Conservation (phyloP, 2,797 vertebrate genomes). For the Anguilla pacifica region DNA sequence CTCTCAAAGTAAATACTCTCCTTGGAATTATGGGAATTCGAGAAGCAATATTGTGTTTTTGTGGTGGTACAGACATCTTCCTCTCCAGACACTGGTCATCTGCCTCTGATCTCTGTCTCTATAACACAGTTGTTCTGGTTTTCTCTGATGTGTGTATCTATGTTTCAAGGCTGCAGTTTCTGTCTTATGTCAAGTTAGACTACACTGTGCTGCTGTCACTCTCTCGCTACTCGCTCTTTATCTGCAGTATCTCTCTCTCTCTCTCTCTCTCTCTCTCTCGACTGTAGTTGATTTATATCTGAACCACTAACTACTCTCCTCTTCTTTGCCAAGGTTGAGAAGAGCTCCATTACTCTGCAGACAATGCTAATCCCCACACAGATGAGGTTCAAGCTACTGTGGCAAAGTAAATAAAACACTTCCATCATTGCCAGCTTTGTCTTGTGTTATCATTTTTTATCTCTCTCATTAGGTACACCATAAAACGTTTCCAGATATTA, state of each 20-base stretch:
- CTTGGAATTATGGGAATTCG: not conserved
- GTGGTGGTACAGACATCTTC: not conserved
- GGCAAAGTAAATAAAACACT: constrained; percentile 53
- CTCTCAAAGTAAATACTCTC: not conserved
- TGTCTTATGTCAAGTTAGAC: not conserved
- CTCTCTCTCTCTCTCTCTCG: not conserved
- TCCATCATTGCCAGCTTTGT: constrained; percentile 20
- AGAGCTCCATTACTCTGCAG: constrained; percentile 67
- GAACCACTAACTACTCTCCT: constrained; percentile 21
- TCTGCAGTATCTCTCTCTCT: not conserved
- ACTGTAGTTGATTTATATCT: constrained; percentile 15
- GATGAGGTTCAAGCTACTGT: constrained; percentile 65
- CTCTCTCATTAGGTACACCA: not conserved
- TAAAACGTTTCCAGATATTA: not conserved
- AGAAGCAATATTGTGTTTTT: not conserved
- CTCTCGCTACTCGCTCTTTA: not conserved
- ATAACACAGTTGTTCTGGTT: not conserved
- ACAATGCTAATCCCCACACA: constrained; percentile 62
- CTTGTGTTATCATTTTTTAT: not conserved
- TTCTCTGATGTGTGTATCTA: constrained; percentile 10
- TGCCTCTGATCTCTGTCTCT: not conserved
- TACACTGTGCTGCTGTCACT: not conserved
- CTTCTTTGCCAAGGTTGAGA: constrained; percentile 58
- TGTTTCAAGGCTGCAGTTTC: not conserved
- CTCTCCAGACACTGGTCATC: not conserved